A percentile compares a stretch with the other conserved stretches of the same genome.
Conservation (phyloP, 2,113 vertebrate species). For the Tympanuchus pallidicinctus region DNA sequence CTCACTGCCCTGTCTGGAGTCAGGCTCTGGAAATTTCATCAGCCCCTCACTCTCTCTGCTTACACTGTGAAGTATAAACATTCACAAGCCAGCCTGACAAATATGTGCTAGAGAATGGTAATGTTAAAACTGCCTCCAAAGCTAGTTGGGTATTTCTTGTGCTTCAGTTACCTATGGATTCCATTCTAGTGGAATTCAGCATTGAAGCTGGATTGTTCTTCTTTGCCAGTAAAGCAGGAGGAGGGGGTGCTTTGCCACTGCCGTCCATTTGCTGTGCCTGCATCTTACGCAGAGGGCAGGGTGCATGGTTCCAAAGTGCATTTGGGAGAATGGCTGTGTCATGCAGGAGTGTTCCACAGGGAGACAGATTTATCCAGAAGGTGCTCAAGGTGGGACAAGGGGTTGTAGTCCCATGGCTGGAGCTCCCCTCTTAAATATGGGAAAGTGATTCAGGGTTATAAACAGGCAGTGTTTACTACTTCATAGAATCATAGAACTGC, state of each 20-base stretch:
- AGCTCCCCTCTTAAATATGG: not conserved
- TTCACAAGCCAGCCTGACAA: not conserved
- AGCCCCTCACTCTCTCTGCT: too few species aligned
- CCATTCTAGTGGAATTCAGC: not conserved
- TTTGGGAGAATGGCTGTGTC: not conserved
- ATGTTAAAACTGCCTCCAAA: not conserved
- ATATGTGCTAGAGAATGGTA: not conserved
- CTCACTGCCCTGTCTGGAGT: not conserved
- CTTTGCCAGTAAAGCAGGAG: not conserved
- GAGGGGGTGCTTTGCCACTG: not conserved
- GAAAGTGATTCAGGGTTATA: not conserved
- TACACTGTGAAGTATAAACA: not conserved
- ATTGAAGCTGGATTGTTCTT: not conserved
- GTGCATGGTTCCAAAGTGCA: accelerated
- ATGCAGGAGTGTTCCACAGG: not conserved
- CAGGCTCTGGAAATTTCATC: not conserved
- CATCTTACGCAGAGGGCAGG: not conserved
- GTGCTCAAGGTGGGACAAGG: not conserved
- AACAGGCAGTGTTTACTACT: not conserved
- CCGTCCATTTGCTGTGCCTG: not conserved
- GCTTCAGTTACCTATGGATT: not conserved
- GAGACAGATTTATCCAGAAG: not conserved
- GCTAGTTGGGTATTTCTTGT: not conserved
- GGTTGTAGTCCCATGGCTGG: not conserved
- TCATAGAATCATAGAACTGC: too few species aligned